A percentile compares a stretch with the other conserved stretches of the same genome.
These are phyloP conservation scores for Thecocarcelia acutangulata DNA, from an alignment of 2,888 invertebrate genomes.

Conservation along the genomic window DNA sequence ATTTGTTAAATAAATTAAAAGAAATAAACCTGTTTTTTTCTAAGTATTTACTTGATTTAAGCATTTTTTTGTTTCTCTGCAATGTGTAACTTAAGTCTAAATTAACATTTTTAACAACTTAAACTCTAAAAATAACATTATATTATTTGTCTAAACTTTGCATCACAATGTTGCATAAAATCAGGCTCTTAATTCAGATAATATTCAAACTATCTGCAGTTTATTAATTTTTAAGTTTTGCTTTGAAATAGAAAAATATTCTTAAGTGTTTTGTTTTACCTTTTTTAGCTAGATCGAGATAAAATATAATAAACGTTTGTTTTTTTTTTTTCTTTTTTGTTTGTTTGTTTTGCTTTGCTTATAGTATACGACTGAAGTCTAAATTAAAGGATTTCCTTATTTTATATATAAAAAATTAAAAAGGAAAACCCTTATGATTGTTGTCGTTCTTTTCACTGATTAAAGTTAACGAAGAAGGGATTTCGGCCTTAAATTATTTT, in stretches of 20 bases:
- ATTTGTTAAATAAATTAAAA: constrained; percentile 14
- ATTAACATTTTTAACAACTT: constrained; percentile 56
- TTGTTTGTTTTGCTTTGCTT: constrained; percentile 52
- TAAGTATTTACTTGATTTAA: constrained; percentile 11
- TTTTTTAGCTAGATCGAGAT: constrained; percentile 60
- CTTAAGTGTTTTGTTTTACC: constrained; percentile 31
- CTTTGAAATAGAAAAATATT: constrained; percentile 61
- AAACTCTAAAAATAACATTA: constrained; percentile 48
- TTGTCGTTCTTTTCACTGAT: constrained; percentile 55
- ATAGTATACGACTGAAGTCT: constrained; percentile 65
- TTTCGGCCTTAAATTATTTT: constrained; percentile 48
- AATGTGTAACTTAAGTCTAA: constrained; percentile 43
- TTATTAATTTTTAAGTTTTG: constrained; percentile 46
- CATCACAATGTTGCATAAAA: constrained; percentile 52
- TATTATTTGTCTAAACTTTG: constrained; percentile 41
- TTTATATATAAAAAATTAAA: constrained; percentile 55
- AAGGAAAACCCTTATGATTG: constrained; percentile 63
- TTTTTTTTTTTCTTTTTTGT: constrained; percentile 18
- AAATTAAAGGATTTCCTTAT: constrained; percentile 57
- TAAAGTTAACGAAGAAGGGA: constrained; percentile 44
- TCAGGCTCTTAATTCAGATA: constrained; percentile 37
- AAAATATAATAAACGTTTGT: constrained; percentile 55
- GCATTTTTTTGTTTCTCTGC: neutral
- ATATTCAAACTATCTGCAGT: constrained; percentile 21
- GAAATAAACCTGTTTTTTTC: constrained; percentile 19